Evolutionary conservation across 2,888 invertebrate species (phyloP), one percentile per base, ranked within the genome.

Genomic region (Leptogaster cylindrica): DNA sequence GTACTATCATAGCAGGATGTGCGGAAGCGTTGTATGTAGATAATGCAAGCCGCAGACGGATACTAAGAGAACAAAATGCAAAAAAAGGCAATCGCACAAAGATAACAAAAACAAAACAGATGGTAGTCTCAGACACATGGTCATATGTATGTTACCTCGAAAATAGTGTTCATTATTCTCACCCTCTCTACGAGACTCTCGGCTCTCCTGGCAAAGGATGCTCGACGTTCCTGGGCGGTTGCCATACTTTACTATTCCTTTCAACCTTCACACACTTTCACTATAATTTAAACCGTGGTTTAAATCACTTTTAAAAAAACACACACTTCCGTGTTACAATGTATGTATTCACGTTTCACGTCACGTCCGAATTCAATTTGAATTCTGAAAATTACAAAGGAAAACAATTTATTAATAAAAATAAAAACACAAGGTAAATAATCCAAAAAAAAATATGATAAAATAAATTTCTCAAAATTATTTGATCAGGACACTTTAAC

Each of bases 101-200:
- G 36, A 36, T n/a, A 55, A 1, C 25, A 67, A 67, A 27, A 36
- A 4, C 55, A 64, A 66, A 70, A 31, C n/a, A n/a, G n/a, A n/a
- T n/a, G n/a, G n/a, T n/a, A n/a, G n/a, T n/a, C n/a, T n/a, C n/a
- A 58, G 25, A 58, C 16, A 27, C 73, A 77, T 79, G 79, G 79
- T 79, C 79, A 78, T 76, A 78, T n/a, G n/a, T n/a, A n/a, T 76
- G 74, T 80, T 80, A 79, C 80, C 80, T 81, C 81, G 74, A 77
- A 79, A 68, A 81, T 79, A 73, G 78, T 78, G 74, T 79, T 79
- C 77, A 81, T 74, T 73, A 78, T 76, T 79, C 81, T 81, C 80
- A 81, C 81, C 81, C 81, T 76, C 79, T 81, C 81, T 74, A 81
- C 74, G 69, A 81, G 75, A 72, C 80, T 81, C 68, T 81, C 81